Evolutionary conservation across 2,888 invertebrate species (phyloP), one percentile per base, ranked within the genome.

Genomic region (Pecten maximus): DNA sequence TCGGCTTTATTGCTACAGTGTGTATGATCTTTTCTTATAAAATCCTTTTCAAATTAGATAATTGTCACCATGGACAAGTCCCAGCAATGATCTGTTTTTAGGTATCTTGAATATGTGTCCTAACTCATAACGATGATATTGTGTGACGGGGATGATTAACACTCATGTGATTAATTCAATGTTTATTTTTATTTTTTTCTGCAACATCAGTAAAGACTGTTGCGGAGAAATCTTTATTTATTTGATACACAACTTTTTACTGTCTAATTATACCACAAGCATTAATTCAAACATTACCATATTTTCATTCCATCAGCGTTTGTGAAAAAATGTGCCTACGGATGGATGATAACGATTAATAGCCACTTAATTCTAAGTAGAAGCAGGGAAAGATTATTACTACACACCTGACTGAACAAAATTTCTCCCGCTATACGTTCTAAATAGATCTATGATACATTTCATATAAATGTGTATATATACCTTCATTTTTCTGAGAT

Each of bases 321-420:
- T 35, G 44, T 44, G 28, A 28, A 74, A 74, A 74, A 35, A 74
- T 74, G 28, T 2, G 28, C 6, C 74, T 28, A 35, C 28, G 35
- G 74, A 35, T 35, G 28, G 74, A 74, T 74, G 74, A 35, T 74
- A 74, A 1, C 74, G 74, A 74, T 74, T 74, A 74, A 74, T 74
- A 74, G 74, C 35, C 74, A 74, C 74, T 74, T 74, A 74, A 74
- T 74, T 74, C 74, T 74, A 74, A 74, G 74, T 74, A 74, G 28
- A 74, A 35, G 28, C 35, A 28, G 8, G 74, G 3, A 35, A 4
- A 74, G 28, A 16, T 74, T 28, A 10, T 74, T 35, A 74, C 15
- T 6, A 10, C 16, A 74, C 23, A 35, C 74, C 10, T 74, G 74
- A 2, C 74, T 35, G 74, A 4, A 28, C 28, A 74, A 74, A 28